Percentiles rank a stretch among this genome's conserved stretches.
Evolutionary conservation across 1,140 invertebrate species (phyloP).

Genomic region (Drosophila varians): DNA sequence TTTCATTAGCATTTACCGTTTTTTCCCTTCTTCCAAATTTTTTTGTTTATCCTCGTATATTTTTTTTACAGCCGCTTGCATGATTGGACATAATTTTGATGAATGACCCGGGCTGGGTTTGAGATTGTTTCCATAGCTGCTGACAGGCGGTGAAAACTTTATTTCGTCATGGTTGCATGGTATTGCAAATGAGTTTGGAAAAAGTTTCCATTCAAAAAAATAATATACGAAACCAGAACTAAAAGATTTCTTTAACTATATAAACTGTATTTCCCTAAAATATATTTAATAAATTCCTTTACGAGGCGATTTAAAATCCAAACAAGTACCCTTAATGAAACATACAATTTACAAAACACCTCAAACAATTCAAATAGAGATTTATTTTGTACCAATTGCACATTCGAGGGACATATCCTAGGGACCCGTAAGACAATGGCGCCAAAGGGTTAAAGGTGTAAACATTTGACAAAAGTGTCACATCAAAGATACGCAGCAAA

Average conservation of each 20-base stretch:
- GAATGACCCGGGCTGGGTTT: constrained; percentile 44
- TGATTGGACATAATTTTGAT: constrained; percentile 82
- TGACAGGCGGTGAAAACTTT: constrained; percentile 62
- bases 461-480: constrained; percentile 82
- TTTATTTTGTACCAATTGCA: constrained; percentile 31
- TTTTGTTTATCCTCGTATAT: constrained; percentile 43
- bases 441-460: constrained; percentile 81
- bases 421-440: constrained; percentile 54
- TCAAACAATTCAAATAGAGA: constrained; percentile 57
- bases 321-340: constrained; percentile 81
- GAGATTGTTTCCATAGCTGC: constrained; percentile 38
- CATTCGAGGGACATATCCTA: constrained; percentile 36
- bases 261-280: too few species aligned
- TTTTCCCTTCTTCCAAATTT: constrained; percentile 15
- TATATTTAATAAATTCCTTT: background rate
- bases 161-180: constrained; percentile 49
- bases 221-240: background rate
- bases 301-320: constrained; percentile 1
- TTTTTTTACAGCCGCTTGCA: constrained; percentile 67
- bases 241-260: too few species aligned
- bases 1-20: constrained; percentile 73
- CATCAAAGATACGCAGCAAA: constrained; percentile 53
- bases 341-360: constrained; percentile 65
- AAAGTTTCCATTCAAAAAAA: background rate
- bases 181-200: constrained; percentile 22